Evolutionary conservation across 2,888 invertebrate species (phyloP), one percentile per base, ranked within the genome.

Genomic region (Dendrolimus houi): DNA sequence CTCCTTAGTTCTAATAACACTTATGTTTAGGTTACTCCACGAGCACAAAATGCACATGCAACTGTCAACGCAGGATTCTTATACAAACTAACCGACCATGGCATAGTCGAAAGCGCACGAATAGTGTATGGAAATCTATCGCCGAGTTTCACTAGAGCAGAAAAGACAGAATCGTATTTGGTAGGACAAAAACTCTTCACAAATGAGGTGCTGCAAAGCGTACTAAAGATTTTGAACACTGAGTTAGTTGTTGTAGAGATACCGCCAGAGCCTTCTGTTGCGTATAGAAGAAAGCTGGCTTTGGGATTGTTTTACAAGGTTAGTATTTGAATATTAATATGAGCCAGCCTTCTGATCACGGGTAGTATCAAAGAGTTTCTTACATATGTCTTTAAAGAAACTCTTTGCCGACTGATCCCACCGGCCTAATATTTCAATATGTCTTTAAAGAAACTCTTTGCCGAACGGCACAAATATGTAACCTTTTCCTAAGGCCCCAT

Each of bases 41-140:
- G 94, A 64, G 92, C 93, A 0, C 94, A 95, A 82, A 95, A 94
- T 71, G 92, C 94, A 0, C 95, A 95, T 67, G 95, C 95, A 0
- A 92, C 94, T 57, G 93, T 96, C 0, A 95, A 95, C 69, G 94
- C 94, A 10, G 96, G 93, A 3, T 95, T 95, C 71, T 79, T 93
- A 1, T 91, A 94, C 60, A 91, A 93, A 74, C 66, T 95, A 47
- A 55, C 64, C 58, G 69, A 14, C 8, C 42, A 58, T n/a, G 13
- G 53, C 3, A 58, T 8, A 0, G 65, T 71, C 0, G 54, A 62
- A 52, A 56, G 62, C 54, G 60, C 58, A 2, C 79, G 79, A n/a
- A 85, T 94, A 12, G 91, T 92, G 0, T 93, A 86, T 63, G 94
- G 94, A 10, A 92, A 92, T n/a, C 92, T 94, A 6, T 85, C 86